Evolutionary conservation across 2,888 invertebrate genomes (phyloP), one percentile per base, ranked within the genome.

Genomic region (Gari tellinella): DNA sequence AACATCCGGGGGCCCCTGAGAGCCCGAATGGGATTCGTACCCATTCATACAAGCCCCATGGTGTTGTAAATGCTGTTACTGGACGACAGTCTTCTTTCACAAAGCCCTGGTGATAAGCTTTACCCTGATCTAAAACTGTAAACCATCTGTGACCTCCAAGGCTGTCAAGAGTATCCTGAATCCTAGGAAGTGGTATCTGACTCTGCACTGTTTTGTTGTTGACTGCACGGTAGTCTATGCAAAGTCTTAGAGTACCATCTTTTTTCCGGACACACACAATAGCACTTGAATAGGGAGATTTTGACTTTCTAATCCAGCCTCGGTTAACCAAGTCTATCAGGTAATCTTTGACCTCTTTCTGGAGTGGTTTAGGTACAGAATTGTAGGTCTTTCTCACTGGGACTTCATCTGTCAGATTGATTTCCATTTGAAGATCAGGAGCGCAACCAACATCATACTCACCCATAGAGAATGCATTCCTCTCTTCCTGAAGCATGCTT

Each of bases 81-180:
- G 38, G 62, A 40, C 48, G 40, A 37, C 61, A 70, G 12, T 67
- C 63, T 38, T 67, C 64, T 14, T 58, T 45, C 12, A 81, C 56
- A 21, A 81, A 70, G 1, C 79, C 79, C 48, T 81, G 76, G 51
- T 79, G 79, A n/a, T 81, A 76, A 1, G 79, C 76, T 43, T 80
- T 77, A 7, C 76, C 63, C 19, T 81, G 77, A 38, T 81, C 77
- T 26, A 81, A 43, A 8, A 77, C 17, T 0, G 72, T 66, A 26
- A 80, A 77, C 74, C 66, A 77, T 25, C 40, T 40, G 37, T 56
- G 80, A 0, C 75, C 77, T 5, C 61, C 53, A 21, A 80, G 52
- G 15, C 52, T 60, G 15, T 81, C 57, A n/a, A 80, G 48, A 2
- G 70, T 62, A 69, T 80, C 70, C 49, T 82, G 65, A 4, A 80